These are phyloP conservation scores for Agonum fuliginosum DNA, from an alignment of 2,888 invertebrate genomes.

Conservation along the genomic window DNA sequence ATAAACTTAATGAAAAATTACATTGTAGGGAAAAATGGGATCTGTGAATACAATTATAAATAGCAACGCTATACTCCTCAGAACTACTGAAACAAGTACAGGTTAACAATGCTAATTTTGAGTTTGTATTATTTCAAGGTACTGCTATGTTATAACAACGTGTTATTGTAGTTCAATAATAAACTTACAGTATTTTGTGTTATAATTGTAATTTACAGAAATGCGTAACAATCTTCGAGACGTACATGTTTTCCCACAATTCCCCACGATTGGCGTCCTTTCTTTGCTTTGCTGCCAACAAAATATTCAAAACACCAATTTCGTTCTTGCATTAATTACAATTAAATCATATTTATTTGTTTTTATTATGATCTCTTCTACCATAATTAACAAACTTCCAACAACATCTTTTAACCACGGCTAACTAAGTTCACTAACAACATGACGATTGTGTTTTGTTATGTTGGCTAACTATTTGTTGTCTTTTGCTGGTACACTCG, in stretches of 20 bases:
- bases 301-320: conserved; percentile 51
- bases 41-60: conserved; percentile 59
- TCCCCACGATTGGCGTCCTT: conserved; percentile 71
- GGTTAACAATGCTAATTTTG: conserved; percentile 48
- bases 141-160: conserved; percentile 22
- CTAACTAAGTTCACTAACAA: background rate
- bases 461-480: conserved; percentile 47
- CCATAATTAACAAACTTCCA: background rate
- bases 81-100: conserved; percentile 53
- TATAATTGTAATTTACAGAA: conserved; percentile 63
- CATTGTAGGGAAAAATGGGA: conserved; percentile 53
- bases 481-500: conserved; percentile 51
- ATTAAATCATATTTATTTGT: background rate
- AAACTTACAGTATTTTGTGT: conserved; percentile 59
- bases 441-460: background rate
- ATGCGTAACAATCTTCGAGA: conserved; percentile 70
- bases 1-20: conserved; percentile 56
- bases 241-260: conserved; percentile 72
- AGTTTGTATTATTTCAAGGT: conserved; percentile 46
- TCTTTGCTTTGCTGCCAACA: conserved; percentile 68
- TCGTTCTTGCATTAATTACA: conserved; percentile 12
- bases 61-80: conserved; percentile 54
- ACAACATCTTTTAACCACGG: background rate
- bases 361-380: background rate
- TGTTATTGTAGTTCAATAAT: conserved; percentile 50